Evolutionary conservation across 2,113 vertebrate species (phyloP).

Genomic region (Scytalopus superciliaris): DNA sequence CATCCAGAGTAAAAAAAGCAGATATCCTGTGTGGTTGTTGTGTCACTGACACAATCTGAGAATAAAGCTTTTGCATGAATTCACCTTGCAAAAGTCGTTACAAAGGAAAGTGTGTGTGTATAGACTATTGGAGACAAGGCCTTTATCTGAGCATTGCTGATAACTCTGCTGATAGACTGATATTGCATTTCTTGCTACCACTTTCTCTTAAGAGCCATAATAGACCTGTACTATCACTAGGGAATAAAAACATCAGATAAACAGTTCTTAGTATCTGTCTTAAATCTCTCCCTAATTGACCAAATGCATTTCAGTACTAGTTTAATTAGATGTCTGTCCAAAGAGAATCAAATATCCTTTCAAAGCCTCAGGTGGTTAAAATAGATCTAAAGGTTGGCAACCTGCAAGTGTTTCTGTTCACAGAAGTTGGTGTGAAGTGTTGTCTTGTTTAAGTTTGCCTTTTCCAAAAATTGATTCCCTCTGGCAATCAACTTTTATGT

Average conservation of each 20-base stretch:
- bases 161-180: constrained; percentile 25
- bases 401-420: neutral
- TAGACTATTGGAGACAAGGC: neutral
- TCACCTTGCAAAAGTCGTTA: constrained; percentile 46
- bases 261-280: neutral
- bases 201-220: constrained; percentile 27
- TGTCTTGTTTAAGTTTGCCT: neutral
- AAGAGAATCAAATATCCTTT: constrained; percentile 10
- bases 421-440: neutral
- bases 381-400: neutral
- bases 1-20: neutral
- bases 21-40: neutral
- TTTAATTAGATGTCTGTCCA: constrained; percentile 48
- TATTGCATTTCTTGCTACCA: constrained; percentile 11
- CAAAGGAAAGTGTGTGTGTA: neutral
- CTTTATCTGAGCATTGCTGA: constrained; percentile 28
- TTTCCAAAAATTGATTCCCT: neutral
- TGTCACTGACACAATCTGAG: neutral
- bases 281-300: constrained; percentile 30
- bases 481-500: neutral
- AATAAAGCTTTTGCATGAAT: constrained; percentile 36
- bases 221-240: neutral
- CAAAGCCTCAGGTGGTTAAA: neutral
- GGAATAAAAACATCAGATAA: constrained; percentile 47
- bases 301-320: constrained; percentile 19